These are phyloP conservation scores for Aspidapion aeneum DNA, from an alignment of 2,888 invertebrate species.

Conservation along the genomic window DNA sequence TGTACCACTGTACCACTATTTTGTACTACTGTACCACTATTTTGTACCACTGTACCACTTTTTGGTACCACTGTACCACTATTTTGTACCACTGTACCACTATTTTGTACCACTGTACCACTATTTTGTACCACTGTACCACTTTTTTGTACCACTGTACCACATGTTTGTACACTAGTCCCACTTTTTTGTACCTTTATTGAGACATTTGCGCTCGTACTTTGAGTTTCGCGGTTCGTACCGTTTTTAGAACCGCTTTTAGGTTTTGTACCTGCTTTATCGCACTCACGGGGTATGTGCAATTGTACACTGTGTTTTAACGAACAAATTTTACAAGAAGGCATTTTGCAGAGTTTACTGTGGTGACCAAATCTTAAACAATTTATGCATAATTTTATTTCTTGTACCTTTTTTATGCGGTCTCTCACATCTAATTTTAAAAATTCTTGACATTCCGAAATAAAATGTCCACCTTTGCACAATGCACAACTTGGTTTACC, in stretches of 20 bases:
- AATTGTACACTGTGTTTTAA: background rate
- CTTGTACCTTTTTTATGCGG: background rate
- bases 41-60: too few species aligned
- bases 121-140: too few species aligned
- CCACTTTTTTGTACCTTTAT: background rate
- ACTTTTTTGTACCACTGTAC: too few species aligned
- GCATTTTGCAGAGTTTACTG: background rate
- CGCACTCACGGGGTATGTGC: background rate
- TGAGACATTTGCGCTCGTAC: too few species aligned
- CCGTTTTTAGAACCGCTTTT: background rate
- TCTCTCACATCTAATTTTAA: slow-evolving; percentile 1
- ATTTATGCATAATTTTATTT: too few species aligned
- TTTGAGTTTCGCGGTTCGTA: background rate
- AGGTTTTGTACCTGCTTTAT: slow-evolving; percentile 1
- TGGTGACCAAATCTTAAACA: too few species aligned
- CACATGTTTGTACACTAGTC: background rate
- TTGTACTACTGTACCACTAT: too few species aligned
- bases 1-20: too few species aligned
- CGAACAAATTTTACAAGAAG: background rate
- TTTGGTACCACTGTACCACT: too few species aligned
- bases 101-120: too few species aligned
- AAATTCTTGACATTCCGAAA: slow-evolving; percentile 2
- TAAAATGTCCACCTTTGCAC: background rate
- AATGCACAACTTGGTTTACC: background rate
- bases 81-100: too few species aligned